phyloP scores from a whole-genome alignment of 2,888 invertebrate species.

The Oligia strigilis region DNA sequence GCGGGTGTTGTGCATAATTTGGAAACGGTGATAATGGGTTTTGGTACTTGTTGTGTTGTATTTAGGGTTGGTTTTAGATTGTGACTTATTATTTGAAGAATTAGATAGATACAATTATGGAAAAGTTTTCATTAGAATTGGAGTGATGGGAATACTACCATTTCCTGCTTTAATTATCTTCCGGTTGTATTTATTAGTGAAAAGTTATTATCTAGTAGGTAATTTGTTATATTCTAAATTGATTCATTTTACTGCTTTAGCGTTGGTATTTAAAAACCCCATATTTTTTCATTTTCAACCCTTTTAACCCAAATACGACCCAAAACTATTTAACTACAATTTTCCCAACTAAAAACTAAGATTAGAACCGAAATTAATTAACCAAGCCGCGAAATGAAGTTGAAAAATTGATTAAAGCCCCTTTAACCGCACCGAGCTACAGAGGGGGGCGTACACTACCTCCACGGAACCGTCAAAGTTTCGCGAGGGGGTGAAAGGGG shows the following conservation, averaged over 20 bases:
- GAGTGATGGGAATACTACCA: not conserved
- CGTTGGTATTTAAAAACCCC: rapidly evolving
- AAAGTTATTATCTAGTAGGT: not conserved
- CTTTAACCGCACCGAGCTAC: slow-evolving; percentile 75
- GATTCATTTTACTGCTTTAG: not conserved
- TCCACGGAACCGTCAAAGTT: slow-evolving; percentile 80
- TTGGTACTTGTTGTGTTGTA: not conserved
- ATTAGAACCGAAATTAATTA: slow-evolving; percentile 74
- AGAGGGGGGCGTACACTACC: slow-evolving; percentile 75
- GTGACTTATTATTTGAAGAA: not conserved
- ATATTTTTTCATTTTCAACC: not conserved
- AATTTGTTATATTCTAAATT: not conserved
- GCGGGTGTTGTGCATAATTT: slow-evolving; percentile 44
- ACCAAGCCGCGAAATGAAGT: slow-evolving; percentile 80
- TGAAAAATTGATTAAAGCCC: slow-evolving; percentile 87
- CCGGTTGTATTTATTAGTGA: not conserved
- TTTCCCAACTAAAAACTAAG: slow-evolving; percentile 62
- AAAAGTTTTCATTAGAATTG: not conserved
- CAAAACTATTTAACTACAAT: slow-evolving; percentile 36
- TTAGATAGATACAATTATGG: not conserved
- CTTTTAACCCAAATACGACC: not conserved
- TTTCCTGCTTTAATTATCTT: not conserved
- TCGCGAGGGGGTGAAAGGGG: slow-evolving; percentile 73
- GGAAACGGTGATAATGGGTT: not conserved
- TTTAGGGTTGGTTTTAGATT: slow-evolving; percentile 42